A percentile compares a stretch with the other conserved stretches of the same genome.
phyloP scores from a whole-genome alignment of 23 tunicate genomes.

The Styela plicata region DNA sequence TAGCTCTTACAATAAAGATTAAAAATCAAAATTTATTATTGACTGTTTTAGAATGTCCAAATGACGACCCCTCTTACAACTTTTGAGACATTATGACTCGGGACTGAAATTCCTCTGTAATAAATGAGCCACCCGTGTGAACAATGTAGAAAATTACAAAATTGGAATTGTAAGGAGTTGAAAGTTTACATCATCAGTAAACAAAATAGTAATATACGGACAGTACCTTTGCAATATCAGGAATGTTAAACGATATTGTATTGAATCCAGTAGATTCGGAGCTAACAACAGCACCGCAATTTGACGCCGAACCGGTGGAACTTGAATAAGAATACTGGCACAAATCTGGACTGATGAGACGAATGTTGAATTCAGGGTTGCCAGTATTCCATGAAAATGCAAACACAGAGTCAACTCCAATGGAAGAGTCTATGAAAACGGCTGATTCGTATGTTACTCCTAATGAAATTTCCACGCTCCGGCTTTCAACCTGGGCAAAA shows the following conservation, averaged over 20 bases:
- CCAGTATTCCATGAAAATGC: slow-evolving; percentile 41
- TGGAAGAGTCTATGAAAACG: slow-evolving; percentile 38
- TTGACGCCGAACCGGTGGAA: not conserved
- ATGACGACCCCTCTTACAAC: too few relatives aligned
- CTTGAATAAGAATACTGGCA: slow-evolving; percentile 35
- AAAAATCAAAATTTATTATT: too few relatives aligned
- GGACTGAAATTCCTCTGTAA: too few relatives aligned
- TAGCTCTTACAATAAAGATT: too few relatives aligned
- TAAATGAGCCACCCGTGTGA: too few relatives aligned
- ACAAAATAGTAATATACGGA: too few relatives aligned
- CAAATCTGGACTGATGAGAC: slow-evolving; percentile 31
- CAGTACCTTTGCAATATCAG: slow-evolving; percentile 58
- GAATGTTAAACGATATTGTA: slow-evolving; percentile 33
- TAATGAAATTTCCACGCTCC: not conserved
- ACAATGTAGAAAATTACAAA: too few relatives aligned
- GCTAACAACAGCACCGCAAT: slow-evolving; percentile 25
- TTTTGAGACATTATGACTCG: too few relatives aligned
- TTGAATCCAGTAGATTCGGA: slow-evolving; percentile 16
- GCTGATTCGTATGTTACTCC: not conserved
- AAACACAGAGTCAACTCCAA: slow-evolving; percentile 54
- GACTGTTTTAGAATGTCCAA: too few relatives aligned
- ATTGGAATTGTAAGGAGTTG: too few relatives aligned
- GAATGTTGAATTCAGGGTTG: slow-evolving; percentile 15
- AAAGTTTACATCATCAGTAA: too few relatives aligned
- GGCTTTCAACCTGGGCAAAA: not conserved